Percentiles rank a stretch among this genome's conserved stretches.
phyloP scores from a whole-genome alignment of 2,113 vertebrate species.

The Stegastes partitus region DNA sequence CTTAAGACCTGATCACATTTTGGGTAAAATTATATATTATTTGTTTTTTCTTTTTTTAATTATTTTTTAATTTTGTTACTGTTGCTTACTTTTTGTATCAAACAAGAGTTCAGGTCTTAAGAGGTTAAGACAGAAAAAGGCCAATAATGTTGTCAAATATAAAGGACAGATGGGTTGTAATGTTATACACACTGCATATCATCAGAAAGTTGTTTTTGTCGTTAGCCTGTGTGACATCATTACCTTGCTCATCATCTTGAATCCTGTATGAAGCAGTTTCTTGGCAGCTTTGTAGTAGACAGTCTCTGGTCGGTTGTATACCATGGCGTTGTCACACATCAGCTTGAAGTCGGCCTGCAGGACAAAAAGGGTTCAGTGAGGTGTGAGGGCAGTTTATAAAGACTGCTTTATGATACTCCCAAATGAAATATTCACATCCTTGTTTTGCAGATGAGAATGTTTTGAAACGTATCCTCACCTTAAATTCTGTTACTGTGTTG shows the following conservation, averaged over 20 bases:
- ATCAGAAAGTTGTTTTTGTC: not conserved
- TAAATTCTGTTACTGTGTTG: conserved; percentile 98
- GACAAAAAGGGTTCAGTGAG: conserved; percentile 33
- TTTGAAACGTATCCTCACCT: conserved; percentile 82
- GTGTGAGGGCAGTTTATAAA: not conserved
- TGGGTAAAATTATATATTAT: too few species aligned
- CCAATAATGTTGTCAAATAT: not conserved
- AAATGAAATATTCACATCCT: not conserved
- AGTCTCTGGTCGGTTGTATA: conserved; percentile 98
- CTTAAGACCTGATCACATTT: too few species aligned
- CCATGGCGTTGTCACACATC: conserved; percentile 99
- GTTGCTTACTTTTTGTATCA: too few species aligned
- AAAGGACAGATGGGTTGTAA: too few species aligned
- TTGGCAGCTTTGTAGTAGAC: conserved; percentile 99
- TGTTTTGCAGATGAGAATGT: not conserved
- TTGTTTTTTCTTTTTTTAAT: too few species aligned
- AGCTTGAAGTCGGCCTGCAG: conserved; percentile 97
- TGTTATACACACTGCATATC: not conserved
- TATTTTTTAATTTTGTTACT: too few species aligned
- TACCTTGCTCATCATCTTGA: conserved; percentile 99
- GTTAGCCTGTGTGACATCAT: conserved; percentile 57
- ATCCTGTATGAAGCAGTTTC: conserved; percentile 98
- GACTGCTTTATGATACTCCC: not conserved
- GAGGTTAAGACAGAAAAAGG: not conserved
- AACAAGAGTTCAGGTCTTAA: too few species aligned